Evolutionary conservation across 2,797 vertebrate genomes (phyloP).

Genomic region (Poeciliopsis infans): DNA sequence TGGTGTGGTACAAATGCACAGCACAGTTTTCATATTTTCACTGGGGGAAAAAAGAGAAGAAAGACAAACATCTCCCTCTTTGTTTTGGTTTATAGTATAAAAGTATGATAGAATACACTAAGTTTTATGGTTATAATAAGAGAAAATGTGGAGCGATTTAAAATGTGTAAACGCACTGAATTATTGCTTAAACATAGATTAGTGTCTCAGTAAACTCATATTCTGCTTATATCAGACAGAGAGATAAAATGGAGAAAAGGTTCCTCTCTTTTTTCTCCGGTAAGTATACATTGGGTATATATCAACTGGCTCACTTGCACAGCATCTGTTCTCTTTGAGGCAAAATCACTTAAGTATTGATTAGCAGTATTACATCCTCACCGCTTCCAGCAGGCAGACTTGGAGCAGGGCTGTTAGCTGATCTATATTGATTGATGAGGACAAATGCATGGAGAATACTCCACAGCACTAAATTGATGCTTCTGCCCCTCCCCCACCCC

Average conservation of each 20-base stretch:
- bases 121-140: not conserved
- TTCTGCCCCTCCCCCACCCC: too few species aligned
- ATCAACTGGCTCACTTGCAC: slow-evolving; percentile 53
- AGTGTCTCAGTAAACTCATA: not conserved
- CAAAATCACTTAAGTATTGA: slow-evolving; percentile 70
- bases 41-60: not conserved
- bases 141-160: not conserved
- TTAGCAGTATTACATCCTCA: slow-evolving; percentile 49
- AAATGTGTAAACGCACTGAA: not conserved
- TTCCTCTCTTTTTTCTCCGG: slow-evolving; percentile 28
- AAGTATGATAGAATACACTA: not conserved
- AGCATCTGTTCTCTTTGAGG: slow-evolving; percentile 62
- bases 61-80: not conserved
- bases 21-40: not conserved
- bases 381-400: slow-evolving; percentile 46
- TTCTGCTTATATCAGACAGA: slow-evolving; percentile 5
- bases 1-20: not conserved
- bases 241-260: slow-evolving; percentile 30
- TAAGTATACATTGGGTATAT: slow-evolving; percentile 52
- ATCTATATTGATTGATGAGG: slow-evolving; percentile 61
- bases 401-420: slow-evolving; percentile 48
- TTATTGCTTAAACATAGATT: not conserved
- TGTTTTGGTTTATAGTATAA: not conserved
- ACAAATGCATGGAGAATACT: slow-evolving; percentile 46
- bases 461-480: slow-evolving; percentile 31